Evolutionary conservation across 2,888 invertebrate species (phyloP), one percentile per base, ranked within the genome.

Genomic region (Galerucella pusilla): DNA sequence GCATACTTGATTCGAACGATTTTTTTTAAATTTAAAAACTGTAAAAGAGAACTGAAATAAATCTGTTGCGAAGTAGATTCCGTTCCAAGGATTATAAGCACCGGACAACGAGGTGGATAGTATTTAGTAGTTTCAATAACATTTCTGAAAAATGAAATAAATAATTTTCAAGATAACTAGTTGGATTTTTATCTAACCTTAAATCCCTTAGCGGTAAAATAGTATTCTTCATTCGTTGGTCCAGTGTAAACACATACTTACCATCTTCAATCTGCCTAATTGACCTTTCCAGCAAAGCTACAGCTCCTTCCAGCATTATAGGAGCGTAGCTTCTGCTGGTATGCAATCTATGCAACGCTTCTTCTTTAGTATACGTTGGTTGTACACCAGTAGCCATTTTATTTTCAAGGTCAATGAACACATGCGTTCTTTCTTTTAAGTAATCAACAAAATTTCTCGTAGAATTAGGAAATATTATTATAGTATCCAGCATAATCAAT

Each of bases 191-290:
- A 2, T 28, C 45, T 45, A 45, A 71, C 14, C 78, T 78, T 59
- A 80, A 75, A 77, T 84, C 84, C 46, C 81, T 81, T 0, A 89
- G 84, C 0, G 90, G 88, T 1, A 81, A 78, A 0, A 88, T 71
- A 0, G 87, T 28, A 0, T 81, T 14, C 75, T 89, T 90, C 76
- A 89, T 83, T 20, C 92, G 88, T 10, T 88, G 88, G 80, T 93
- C 93, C 77, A 89, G 89, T 5, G 90, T 90, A 79, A 90, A 91
- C 74, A 89, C 89, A 78, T 89, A 91, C 70, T 85, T 81, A 66
- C 89, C 88, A n/a, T 88, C 54, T 77, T 59, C 46, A 79, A 81
- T 52, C 20, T 66, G 46, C 35, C 28, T 70, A 45, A 76, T 64
- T 12, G 75, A 84, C 71, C 92, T 87, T 0, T 87, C 83, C 42